These are phyloP conservation scores for Ephydatia muelleri DNA, from an alignment of 37 sponge, comb jelly and placozoan species.

Conservation along the genomic window DNA sequence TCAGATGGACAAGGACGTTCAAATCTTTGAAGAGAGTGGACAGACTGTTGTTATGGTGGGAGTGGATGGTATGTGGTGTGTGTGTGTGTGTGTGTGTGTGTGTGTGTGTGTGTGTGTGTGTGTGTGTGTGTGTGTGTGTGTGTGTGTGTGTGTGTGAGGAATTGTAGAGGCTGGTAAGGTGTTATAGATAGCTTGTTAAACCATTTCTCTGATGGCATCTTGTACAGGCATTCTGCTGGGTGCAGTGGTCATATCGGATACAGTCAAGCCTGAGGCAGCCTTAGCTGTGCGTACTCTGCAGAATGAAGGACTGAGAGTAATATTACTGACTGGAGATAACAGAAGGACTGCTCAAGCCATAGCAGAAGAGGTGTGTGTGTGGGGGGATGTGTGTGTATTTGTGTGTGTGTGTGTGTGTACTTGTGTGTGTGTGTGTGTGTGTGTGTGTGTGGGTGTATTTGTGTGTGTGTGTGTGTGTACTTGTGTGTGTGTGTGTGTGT, in stretches of 20 bases:
- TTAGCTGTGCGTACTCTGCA: constrained; percentile 32
- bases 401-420: too few relatives aligned
- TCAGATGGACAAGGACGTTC: neutral
- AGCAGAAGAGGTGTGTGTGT: too few relatives aligned
- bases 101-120: neutral
- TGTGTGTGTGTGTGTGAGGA: neutral
- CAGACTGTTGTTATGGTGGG: constrained; percentile 36
- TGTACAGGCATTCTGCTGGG: constrained; percentile 31
- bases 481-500: constrained; percentile 13
- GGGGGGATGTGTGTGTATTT: too few relatives aligned
- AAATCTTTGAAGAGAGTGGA: constrained; percentile 7
- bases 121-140: neutral
- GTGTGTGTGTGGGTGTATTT: too few relatives aligned
- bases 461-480: too few relatives aligned
- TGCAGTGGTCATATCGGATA: constrained; percentile 64
- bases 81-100: neutral
- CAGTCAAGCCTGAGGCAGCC: constrained; percentile 39
- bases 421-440: constrained; percentile 19
- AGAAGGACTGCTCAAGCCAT: constrained; percentile 71
- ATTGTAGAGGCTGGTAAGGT: neutral
- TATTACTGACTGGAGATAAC: constrained; percentile 82
- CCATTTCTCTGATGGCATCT: neutral
- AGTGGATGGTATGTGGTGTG: neutral
- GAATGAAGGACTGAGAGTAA: too few relatives aligned
- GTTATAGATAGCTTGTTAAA: neutral